These are phyloP conservation scores for Deilephila elpenor DNA, from an alignment of 2,888 invertebrate genomes.

Conservation along the genomic window DNA sequence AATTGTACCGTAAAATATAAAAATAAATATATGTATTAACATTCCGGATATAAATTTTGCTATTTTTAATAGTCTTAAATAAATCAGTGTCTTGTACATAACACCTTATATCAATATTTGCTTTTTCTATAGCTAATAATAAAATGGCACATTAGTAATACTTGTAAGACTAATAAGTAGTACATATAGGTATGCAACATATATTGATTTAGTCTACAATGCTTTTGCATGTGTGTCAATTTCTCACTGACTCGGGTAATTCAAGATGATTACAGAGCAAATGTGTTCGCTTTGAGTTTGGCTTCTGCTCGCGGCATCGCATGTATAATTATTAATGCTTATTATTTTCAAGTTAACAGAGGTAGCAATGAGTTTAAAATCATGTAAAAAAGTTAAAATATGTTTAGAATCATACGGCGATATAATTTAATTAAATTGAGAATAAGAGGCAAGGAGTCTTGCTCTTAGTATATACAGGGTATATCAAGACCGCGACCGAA, in stretches of 20 bases:
- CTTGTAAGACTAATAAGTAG: background rate
- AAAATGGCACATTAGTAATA: constrained; percentile 4
- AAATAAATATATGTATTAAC: no score
- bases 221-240: constrained; percentile 5
- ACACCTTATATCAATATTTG: background rate
- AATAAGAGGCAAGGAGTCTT: no score
- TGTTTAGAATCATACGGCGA: no score
- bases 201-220: constrained; percentile 10
- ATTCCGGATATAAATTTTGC: no score
- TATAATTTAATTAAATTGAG: no score
- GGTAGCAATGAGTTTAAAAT: no score
- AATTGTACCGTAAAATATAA: no score
- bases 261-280: background rate
- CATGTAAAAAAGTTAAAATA: no score
- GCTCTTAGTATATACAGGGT: no score
- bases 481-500: no score
- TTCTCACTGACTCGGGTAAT: background rate
- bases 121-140: background rate
- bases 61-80: no score
- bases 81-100: no score
- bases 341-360: background rate
- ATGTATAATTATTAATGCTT: background rate
- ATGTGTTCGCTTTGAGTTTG: background rate
- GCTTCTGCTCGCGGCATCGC: background rate
- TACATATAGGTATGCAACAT: background rate